Conservation (phyloP, 2,113 vertebrate genomes). For the Gracilinanus agilis region DNA sequence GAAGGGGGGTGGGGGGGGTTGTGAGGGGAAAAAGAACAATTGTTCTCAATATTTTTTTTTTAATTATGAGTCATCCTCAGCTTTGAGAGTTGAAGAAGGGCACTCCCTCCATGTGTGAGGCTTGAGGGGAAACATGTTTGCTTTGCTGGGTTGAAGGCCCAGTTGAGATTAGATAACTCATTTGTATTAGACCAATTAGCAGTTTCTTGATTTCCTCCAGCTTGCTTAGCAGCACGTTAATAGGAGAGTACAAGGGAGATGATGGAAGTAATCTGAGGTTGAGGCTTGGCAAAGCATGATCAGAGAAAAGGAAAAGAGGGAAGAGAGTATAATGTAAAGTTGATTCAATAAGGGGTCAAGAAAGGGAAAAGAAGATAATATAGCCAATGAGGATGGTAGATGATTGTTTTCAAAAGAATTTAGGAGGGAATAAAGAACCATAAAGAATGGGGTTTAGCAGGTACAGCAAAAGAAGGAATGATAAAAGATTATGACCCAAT, state of each 20-base stretch:
- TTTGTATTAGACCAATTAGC: background rate
- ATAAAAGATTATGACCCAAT: background rate
- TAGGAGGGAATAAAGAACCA: background rate
- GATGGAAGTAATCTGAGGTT: background rate
- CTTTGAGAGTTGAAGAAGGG: background rate
- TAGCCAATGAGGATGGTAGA: background rate
- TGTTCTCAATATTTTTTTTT: background rate
- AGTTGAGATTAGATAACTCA: background rate
- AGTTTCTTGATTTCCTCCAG: background rate
- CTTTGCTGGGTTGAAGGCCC: background rate
- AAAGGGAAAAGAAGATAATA: background rate
- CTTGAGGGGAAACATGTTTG: background rate
- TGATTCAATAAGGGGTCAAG: background rate
- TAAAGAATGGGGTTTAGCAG: background rate
- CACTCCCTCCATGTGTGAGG: background rate
- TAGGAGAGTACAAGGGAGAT: background rate
- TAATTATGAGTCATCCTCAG: background rate
- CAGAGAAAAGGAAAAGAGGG: background rate
- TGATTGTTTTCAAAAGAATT: background rate
- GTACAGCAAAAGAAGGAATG: background rate
- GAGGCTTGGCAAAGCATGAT: background rate
- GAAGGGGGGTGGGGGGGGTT: background rate
- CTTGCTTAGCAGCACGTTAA: background rate
- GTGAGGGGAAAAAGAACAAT: background rate
- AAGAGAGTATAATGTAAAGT: background rate